Evolutionary conservation across 2,888 invertebrate genomes (phyloP), one percentile per base, ranked within the genome.

Genomic region (Latrodectus elegans): DNA sequence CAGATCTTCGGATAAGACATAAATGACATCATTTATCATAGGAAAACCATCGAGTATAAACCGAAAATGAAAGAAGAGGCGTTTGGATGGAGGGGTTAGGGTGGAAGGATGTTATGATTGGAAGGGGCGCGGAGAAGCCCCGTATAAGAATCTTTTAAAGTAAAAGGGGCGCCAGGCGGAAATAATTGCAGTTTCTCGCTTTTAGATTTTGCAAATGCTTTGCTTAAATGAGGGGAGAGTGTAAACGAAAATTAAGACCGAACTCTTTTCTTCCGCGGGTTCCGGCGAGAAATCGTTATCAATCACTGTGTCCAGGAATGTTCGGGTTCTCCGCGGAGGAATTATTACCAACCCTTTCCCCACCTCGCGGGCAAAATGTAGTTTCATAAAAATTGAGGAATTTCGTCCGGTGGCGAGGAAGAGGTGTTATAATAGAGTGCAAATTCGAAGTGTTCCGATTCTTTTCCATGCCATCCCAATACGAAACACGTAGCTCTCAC

Each of bases 1-100:
- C 88, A 88, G 88, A 82, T 82, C 74, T 72, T 67, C 68, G 88
- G 88, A 88, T 88, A 82, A 83, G 88, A 75, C 88, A 78, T 82
- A 88, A 88, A 88, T 88, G 88, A 83, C 88, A 88, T 83, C 88
- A 83, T 88, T 88, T 83, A 88, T 88, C 88, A 83, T 88, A 78
- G 68, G 72, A 78, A 22, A 88, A 88, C 81, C 86, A 86, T 86
- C 86, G 81, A 77, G 75, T 80, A 80, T 80, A 80, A 85, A 85
- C 79, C 80, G 79, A 85, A 71, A 85, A 80, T 85, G 85, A 85
- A 85, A 85, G 85, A 85, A 85, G 85, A 70, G 71, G 67, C 22
- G 22, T 22, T 22, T 22, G 22, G 22, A 22, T 14, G 55, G 68
- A 71, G 76, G 70, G 22, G 65, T 53, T 68, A 53, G 14, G 17